Conservation (phyloP, 1,140 invertebrate species). For the Oryzaephilus surinamensis region DNA sequence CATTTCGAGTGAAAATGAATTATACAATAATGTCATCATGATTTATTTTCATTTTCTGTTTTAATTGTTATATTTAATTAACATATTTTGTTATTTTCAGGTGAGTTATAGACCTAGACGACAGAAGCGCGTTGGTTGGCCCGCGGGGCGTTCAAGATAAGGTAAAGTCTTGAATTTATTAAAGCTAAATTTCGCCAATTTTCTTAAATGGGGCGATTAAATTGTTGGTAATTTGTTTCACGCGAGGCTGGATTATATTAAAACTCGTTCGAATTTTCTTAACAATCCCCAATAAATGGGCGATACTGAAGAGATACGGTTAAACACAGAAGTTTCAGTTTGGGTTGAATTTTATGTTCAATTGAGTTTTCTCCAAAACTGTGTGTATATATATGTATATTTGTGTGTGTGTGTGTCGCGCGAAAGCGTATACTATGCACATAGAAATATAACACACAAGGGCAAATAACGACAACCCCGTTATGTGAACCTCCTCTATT, state of each 20-base stretch:
- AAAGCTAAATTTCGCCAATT: slow-evolving; percentile 33
- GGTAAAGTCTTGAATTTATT: slow-evolving; percentile 35
- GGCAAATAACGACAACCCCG: slow-evolving; percentile 6
- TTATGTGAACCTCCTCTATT: slow-evolving; percentile 14
- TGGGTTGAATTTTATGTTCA: slow-evolving; percentile 29
- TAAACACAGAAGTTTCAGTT: slow-evolving; percentile 8
- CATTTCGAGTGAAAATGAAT: too few species aligned
- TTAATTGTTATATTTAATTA: too few species aligned
- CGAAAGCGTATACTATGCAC: too few species aligned
- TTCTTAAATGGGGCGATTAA: slow-evolving; percentile 35
- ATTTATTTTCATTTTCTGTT: too few species aligned
- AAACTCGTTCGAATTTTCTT: slow-evolving; percentile 24
- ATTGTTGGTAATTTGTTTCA: slow-evolving; percentile 33
- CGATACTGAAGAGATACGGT: slow-evolving; percentile 1
- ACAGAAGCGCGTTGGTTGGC: slow-evolving; percentile 8
- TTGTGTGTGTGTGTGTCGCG: too few species aligned
- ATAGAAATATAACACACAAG: too few species aligned
- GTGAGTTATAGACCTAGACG: slow-evolving; percentile 13
- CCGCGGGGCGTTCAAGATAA: slow-evolving; percentile 28
- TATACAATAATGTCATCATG: too few species aligned
- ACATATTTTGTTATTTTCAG: slow-evolving; percentile 19
- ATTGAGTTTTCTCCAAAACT: slow-evolving; percentile 20
- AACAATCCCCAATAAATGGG: slow-evolving; percentile 22
- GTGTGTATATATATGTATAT: too few species aligned
- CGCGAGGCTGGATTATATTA: slow-evolving; percentile 24